Evolutionary conservation across 2,797 vertebrate species (phyloP), one percentile per base, ranked within the genome.

Genomic region (Botia almorhae): DNA sequence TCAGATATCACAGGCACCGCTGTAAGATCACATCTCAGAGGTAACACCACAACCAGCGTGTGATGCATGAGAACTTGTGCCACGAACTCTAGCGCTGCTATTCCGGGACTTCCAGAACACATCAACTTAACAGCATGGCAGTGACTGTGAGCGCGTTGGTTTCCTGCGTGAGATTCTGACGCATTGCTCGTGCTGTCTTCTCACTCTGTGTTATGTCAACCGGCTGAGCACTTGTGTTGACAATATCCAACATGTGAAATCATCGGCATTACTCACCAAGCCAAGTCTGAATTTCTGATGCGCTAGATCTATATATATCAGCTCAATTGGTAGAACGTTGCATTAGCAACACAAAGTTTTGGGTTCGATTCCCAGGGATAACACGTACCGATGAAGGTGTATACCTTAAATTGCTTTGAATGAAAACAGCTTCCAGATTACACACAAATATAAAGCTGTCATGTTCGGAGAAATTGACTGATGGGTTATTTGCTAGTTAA

Each of bases 91-190:
- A 72, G 69, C 33, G 12, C 76, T 56, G 55, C 72, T 78, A 61
- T 79, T 79, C 19, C 61, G 13, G 46, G 56, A 39, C 33, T 33
- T n/a, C 8, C 39, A 43, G 39, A 53, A 73, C 60, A n/a, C 58
- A 33, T 60, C 60, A 50, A 26, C 33, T 48, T n/a, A 17, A 43
- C 21, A 16, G 21, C 8, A 51, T 77, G n/a, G 17, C 55, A 19
- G 55, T 51, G 67, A 71, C 70, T 71, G 56, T 63, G 46, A 64
- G 29, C 55, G 64, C 56, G 69, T 50, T 39, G 21, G 53, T 50
- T 58, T 58, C 12, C 50, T 70, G 46, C 11, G 65, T 78, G 67
- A 77, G 64, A 76, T 68, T 56, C 48, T 63, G 76, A 78, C 48
- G 7, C 77, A 71, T 64, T 69, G 63, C 75, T 33, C 56, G 16